These are phyloP conservation scores for Sebastes taczanowskii DNA, from an alignment of 2,797 vertebrate genomes.

Conservation along the genomic window DNA sequence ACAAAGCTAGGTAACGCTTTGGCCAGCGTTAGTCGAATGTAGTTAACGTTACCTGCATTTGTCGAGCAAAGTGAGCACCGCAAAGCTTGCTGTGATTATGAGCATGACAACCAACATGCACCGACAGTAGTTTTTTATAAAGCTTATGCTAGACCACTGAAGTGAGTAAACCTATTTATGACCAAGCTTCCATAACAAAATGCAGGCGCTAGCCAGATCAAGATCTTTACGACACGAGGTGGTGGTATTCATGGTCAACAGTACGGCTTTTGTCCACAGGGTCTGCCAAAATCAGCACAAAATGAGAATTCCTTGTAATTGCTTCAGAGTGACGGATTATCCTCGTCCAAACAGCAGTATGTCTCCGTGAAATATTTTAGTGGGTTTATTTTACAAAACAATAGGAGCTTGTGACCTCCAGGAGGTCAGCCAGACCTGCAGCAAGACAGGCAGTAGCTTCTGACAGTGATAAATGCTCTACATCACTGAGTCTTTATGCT, in stretches of 20 bases:
- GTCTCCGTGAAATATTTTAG: neutral
- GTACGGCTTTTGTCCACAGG: neutral
- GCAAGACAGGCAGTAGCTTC: neutral
- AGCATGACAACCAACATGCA: too few relatives aligned
- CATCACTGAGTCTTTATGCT: neutral
- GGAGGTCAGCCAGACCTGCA: neutral
- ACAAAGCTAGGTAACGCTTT: too few relatives aligned
- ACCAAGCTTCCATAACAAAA: too few relatives aligned
- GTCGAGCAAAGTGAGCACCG: too few relatives aligned
- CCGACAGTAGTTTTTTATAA: too few relatives aligned
- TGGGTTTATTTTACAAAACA: neutral
- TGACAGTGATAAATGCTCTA: conserved; percentile 9
- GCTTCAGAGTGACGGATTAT: neutral
- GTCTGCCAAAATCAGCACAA: neutral
- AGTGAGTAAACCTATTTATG: too few relatives aligned
- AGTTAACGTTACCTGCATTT: too few relatives aligned
- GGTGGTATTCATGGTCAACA: neutral
- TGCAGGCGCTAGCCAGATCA: neutral
- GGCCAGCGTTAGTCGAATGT: too few relatives aligned
- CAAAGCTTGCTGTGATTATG: too few relatives aligned
- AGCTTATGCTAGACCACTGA: too few relatives aligned
- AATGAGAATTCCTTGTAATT: neutral
- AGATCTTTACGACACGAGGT: neutral
- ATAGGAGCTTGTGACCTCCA: conserved; percentile 1
- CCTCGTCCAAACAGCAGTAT: neutral